Evolutionary conservation across 2,888 invertebrate species (phyloP).

Genomic region (Busseola fusca): DNA sequence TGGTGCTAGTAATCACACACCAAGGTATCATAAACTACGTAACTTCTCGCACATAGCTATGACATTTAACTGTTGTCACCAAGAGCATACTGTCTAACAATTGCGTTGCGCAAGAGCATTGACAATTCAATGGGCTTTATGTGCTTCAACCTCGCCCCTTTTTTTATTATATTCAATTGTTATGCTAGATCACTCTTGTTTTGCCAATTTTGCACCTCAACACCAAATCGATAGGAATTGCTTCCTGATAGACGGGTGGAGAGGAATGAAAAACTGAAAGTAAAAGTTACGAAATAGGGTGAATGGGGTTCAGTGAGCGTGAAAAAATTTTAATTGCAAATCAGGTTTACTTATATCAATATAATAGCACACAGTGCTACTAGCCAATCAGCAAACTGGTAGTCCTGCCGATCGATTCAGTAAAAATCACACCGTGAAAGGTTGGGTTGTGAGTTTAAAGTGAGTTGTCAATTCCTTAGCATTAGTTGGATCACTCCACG

Average conservation of each 20-base stretch:
- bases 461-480: no score
- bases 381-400: background rate
- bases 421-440: no score
- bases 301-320: background rate
- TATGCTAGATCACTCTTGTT: background rate
- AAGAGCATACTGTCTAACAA: slow-evolving; percentile 19
- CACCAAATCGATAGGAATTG: background rate
- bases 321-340: background rate
- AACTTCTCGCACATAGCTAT: background rate
- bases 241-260: background rate
- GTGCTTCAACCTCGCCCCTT: background rate
- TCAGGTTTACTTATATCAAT: no score
- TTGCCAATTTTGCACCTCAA: background rate
- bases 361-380: background rate
- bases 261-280: background rate
- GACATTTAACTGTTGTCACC: slow-evolving; percentile 4
- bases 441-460: no score
- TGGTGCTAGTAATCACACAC: background rate
- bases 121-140: slow-evolving; percentile 26
- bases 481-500: no score
- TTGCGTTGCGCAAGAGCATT: slow-evolving; percentile 30
- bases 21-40: background rate
- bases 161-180: background rate
- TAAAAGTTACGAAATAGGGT: background rate
- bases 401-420: no score